A percentile compares a stretch with the other conserved stretches of the same genome.
Conservation (phyloP, 2,113 vertebrate species). For the Indicator maculatus region DNA sequence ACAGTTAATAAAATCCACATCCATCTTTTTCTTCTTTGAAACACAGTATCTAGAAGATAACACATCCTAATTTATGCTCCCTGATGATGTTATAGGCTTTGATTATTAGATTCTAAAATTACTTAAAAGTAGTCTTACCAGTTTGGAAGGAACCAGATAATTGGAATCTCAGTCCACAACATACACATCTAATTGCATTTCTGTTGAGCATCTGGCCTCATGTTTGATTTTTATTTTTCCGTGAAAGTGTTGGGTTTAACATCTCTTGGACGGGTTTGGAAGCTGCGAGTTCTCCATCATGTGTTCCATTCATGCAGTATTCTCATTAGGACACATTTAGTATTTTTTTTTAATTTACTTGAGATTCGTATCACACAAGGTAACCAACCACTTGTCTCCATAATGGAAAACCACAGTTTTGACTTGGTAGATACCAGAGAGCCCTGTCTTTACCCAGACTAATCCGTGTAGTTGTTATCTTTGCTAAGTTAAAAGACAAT, state of each 20-base stretch:
- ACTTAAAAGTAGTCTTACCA: background rate
- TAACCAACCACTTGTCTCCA: background rate
- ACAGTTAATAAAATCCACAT: background rate
- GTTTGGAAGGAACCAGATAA: background rate
- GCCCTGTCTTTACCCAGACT: background rate
- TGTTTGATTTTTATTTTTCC: background rate
- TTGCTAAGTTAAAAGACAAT: background rate
- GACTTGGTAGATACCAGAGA: background rate
- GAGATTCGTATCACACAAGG: accelerated
- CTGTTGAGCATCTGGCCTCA: accelerated
- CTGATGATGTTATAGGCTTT: background rate
- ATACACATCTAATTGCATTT: background rate
- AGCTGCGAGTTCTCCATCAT: background rate
- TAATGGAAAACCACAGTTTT: background rate
- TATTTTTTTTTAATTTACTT: too few species aligned
- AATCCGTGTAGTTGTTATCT: background rate
- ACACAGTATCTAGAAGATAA: background rate
- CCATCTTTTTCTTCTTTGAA: background rate
- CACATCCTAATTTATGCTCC: background rate
- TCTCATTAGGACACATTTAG: background rate
- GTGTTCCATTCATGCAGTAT: background rate
- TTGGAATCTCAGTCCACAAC: background rate
- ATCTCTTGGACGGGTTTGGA: background rate
- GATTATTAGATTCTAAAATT: background rate
- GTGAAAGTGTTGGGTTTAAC: background rate